phyloP scores from a whole-genome alignment of 37 sponge, comb jelly and placozoan species.

The Mnemiopsis leidyi region DNA sequence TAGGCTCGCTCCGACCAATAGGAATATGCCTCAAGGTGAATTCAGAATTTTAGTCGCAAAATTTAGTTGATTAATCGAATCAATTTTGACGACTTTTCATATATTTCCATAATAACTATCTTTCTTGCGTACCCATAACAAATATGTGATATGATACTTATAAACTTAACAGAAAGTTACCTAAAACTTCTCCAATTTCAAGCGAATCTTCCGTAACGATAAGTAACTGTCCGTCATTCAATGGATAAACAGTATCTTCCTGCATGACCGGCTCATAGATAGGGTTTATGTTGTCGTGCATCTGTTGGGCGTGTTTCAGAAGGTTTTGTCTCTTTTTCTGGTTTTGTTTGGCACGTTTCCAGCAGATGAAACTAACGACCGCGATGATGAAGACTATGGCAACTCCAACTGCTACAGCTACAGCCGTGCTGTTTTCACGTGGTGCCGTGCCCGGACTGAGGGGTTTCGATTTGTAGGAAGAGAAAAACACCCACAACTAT shows the following conservation, averaged over 20 bases:
- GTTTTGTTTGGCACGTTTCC: not conserved
- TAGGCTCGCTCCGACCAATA: too few relatives aligned
- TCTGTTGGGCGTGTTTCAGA: constrained; percentile 22
- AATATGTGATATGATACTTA: too few relatives aligned
- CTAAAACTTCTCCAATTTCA: constrained; percentile 2
- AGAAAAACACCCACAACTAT: too few relatives aligned
- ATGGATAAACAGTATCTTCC: constrained; percentile 6
- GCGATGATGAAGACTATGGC: not conserved
- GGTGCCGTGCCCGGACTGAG: not conserved
- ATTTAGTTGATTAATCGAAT: too few relatives aligned
- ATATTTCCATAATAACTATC: too few relatives aligned
- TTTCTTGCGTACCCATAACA: too few relatives aligned
- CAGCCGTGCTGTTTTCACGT: not conserved
- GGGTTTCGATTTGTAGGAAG: too few relatives aligned
- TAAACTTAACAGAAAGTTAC: not conserved
- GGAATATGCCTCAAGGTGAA: too few relatives aligned
- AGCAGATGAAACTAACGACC: not conserved
- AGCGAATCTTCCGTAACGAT: not conserved
- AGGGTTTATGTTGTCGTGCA: constrained; percentile 53
- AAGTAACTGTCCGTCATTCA: constrained; percentile 6
- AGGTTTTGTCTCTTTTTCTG: not conserved
- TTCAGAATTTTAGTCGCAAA: too few relatives aligned
- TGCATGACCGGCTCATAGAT: constrained; percentile 35
- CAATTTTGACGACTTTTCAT: too few relatives aligned
- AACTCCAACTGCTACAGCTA: not conserved